Evolutionary conservation across 2,797 vertebrate species (phyloP), one percentile per base, ranked within the genome.

Genomic region (Spondyliosoma cantharus): DNA sequence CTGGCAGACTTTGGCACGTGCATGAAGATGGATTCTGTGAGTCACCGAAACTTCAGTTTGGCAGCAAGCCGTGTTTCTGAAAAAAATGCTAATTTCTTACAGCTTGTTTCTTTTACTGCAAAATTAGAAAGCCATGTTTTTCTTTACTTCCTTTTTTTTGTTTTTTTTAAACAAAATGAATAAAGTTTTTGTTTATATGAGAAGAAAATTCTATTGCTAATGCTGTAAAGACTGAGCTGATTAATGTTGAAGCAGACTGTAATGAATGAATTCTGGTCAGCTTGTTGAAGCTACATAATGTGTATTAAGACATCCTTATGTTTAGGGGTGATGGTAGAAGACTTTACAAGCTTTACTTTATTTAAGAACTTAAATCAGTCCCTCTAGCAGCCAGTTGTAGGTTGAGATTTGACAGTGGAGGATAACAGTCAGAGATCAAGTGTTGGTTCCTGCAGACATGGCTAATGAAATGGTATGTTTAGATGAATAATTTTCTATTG

Each of bases 1-100:
- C 95, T 99, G 86, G 98, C 98, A 5, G 98, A 99, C 94, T 99
- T 99, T 77, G 98, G 98, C 91, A 99, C 98, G 1, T 99, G 98
- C 91, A 99, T 99, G 98, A 99, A 98, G 94, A 99, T 99, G 98
- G 95, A 99, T 91, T 88, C 95, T 73, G 98, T 99, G 94, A 96
- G 97, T 95, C 29, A 4, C 0, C 5, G 5, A 64, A 22, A 3
- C 27, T 17, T 45, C 3, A 50, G 0, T 15, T 5, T 5, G 43
- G 63, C 20, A 52, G 11, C 17, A 5, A 46, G 15, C 2, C 3
- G 6, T n/a, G 16, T 27, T 46, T 49, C 15, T 59, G 15, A 50
- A 3, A 17, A 49, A 43, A 8, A 13, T 25, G 29, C 4, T n/a
- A 9, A 11, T 63, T 22, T 48, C 20, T 6, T 45, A 7, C 46